Conservation (phyloP, 1,140 invertebrate genomes). For the Achroia grisella region DNA sequence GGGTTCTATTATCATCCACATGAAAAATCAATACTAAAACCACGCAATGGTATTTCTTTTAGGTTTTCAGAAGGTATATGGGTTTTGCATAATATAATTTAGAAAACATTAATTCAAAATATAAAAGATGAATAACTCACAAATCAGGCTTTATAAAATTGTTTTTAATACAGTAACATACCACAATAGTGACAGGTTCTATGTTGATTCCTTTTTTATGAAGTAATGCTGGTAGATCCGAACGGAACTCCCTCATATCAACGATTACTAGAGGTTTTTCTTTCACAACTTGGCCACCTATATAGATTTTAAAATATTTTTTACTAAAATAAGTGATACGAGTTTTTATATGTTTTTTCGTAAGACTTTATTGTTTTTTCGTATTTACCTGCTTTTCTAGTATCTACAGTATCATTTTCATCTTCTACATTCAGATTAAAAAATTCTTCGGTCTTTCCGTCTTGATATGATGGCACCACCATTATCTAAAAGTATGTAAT, state of each 20-base stretch:
- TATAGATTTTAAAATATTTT: conserved; percentile 4
- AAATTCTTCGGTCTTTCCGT: conserved; percentile 86
- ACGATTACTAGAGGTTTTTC: conserved; percentile 86
- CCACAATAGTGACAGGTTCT: conserved; percentile 91
- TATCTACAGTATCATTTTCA: conserved; percentile 52
- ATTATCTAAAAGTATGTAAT: conserved; percentile 79
- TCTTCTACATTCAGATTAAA: conserved; percentile 74
- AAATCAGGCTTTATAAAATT: too few relatives aligned
- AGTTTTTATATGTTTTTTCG: too few relatives aligned
- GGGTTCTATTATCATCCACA: too few relatives aligned
- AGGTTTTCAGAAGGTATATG: too few relatives aligned
- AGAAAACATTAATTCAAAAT: too few relatives aligned
- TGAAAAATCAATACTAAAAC: too few relatives aligned
- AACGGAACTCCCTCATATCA: conserved; percentile 98
- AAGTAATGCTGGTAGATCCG: conserved; percentile 94
- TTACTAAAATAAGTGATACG: neutral
- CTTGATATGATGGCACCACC: conserved; percentile 93
- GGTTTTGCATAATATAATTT: too few relatives aligned
- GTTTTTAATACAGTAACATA: conserved; percentile 33
- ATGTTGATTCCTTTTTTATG: conserved; percentile 95
- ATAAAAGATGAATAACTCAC: too few relatives aligned
- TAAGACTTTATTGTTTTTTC: too few relatives aligned
- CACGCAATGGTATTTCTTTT: too few relatives aligned
- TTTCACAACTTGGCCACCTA: conserved; percentile 59
- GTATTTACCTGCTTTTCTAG: conserved; percentile 78